Evolutionary conservation across 2,113 vertebrate genomes (phyloP).

Genomic region (Zapornia atra): DNA sequence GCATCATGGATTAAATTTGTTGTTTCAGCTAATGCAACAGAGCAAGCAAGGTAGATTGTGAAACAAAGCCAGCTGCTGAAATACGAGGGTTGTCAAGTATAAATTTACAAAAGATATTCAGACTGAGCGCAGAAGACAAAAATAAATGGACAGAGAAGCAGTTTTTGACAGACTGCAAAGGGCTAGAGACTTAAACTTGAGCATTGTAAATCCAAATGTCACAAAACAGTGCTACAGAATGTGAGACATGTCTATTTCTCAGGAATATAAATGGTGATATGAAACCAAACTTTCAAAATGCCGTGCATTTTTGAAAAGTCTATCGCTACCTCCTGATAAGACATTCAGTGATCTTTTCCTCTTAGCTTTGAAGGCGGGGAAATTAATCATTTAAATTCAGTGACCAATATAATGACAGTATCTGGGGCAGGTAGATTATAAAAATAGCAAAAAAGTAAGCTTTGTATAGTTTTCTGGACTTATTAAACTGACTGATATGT

Average conservation of each 20-base stretch:
- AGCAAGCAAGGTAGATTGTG: conserved; percentile 80
- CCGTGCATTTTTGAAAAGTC: conserved; percentile 71
- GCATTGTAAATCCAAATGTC: conserved; percentile 85
- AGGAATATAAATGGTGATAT: conserved; percentile 83
- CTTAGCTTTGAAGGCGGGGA: conserved; percentile 29
- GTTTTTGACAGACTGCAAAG: conserved; percentile 82
- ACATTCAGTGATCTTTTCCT: conserved; percentile 51
- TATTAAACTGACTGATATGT: not conserved
- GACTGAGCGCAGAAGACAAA: conserved; percentile 82
- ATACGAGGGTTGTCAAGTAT: conserved; percentile 85
- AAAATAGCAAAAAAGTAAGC: conserved; percentile 13
- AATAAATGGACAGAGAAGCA: conserved; percentile 84
- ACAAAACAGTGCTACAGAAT: conserved; percentile 73
- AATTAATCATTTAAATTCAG: conserved; percentile 49
- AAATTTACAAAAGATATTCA: conserved; percentile 87
- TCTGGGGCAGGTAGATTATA: conserved; percentile 21
- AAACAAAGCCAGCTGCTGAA: conserved; percentile 82
- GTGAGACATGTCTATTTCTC: conserved; percentile 81
- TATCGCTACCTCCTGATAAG: conserved; percentile 62
- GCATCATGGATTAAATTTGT: conserved; percentile 85
- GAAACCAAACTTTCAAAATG: conserved; percentile 74
- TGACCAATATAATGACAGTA: conserved; percentile 3
- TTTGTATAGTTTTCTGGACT: not conserved
- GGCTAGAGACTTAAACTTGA: conserved; percentile 83
- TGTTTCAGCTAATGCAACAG: conserved; percentile 83